phyloP scores from a whole-genome alignment of 2,888 invertebrate genomes.

The Dione juno region DNA sequence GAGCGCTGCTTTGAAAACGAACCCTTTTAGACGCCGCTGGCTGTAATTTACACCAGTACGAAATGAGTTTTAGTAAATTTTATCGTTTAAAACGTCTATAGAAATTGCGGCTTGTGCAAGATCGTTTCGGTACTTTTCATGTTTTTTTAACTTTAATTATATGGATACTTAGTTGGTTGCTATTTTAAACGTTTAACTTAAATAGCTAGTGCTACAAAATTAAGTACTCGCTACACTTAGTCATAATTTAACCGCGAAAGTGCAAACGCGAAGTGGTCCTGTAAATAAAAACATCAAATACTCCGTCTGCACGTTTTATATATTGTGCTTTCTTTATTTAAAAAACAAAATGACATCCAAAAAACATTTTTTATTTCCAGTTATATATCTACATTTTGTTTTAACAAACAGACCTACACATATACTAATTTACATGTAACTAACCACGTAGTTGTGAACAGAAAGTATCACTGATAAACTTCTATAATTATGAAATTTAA shows the following conservation, averaged over 20 bases:
- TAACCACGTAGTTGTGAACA: background rate
- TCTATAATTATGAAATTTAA: background rate
- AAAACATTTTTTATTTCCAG: background rate
- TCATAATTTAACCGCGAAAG: conserved; percentile 27
- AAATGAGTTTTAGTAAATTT: conserved; percentile 59
- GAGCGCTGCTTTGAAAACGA: conserved; percentile 72
- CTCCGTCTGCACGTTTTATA: background rate
- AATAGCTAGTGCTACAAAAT: conserved; percentile 45
- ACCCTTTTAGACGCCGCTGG: conserved; percentile 68
- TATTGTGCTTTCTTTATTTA: background rate
- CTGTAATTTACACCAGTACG: conserved; percentile 76
- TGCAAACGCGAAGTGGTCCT: conserved; percentile 11
- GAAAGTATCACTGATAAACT: background rate
- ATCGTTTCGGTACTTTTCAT: conserved; percentile 48
- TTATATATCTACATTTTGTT: background rate
- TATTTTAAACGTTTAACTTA: conserved; percentile 46
- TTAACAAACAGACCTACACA: background rate
- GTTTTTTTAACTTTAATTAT: conserved; percentile 46
- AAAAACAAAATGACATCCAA: background rate
- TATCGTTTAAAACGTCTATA: conserved; percentile 53
- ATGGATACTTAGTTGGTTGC: conserved; percentile 46
- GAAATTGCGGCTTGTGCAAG: conserved; percentile 49
- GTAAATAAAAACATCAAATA: conserved; percentile 13
- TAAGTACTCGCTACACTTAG: conserved; percentile 41
- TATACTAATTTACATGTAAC: too few species aligned